A percentile compares a stretch with the other conserved stretches of the same genome.
Conservation (phyloP, 2,113 vertebrate species). For the Nothoprocta pentlandii region DNA sequence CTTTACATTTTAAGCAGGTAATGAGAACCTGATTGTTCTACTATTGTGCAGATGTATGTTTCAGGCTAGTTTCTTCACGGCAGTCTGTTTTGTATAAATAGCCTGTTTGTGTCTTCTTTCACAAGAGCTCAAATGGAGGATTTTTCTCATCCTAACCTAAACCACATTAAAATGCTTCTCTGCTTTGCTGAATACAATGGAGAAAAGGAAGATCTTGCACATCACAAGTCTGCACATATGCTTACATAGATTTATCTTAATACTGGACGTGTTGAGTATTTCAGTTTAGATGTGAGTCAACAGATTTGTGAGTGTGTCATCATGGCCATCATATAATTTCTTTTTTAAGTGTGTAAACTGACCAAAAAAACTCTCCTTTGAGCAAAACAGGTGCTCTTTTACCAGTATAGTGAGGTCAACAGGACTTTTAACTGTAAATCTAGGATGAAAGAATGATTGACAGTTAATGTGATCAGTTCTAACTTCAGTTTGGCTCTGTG, state of each 20-base stretch:
- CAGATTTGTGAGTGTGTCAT: neutral
- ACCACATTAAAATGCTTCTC: neutral
- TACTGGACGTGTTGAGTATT: neutral
- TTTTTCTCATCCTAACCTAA: neutral
- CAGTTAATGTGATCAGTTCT: rapidly evolving
- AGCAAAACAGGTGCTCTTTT: neutral
- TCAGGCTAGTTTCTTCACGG: neutral
- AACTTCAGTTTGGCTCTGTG: neutral
- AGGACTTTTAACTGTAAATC: neutral
- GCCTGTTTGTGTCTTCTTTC: neutral
- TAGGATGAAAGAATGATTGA: neutral
- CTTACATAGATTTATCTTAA: neutral
- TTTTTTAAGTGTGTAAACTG: neutral
- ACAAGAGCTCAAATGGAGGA: neutral
- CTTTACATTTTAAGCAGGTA: conserved; percentile 41
- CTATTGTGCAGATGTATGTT: neutral
- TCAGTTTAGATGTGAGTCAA: neutral
- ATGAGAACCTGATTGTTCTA: neutral
- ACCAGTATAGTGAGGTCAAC: neutral
- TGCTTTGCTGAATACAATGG: neutral
- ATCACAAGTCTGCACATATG: neutral
- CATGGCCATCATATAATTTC: neutral
- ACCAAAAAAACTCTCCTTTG: neutral
- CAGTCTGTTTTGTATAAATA: neutral
- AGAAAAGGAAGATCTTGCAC: neutral